Percentiles rank a stretch among this genome's conserved stretches.
Evolutionary conservation across 2,113 vertebrate species (phyloP).

Genomic region (Cyanoderma ruficeps): DNA sequence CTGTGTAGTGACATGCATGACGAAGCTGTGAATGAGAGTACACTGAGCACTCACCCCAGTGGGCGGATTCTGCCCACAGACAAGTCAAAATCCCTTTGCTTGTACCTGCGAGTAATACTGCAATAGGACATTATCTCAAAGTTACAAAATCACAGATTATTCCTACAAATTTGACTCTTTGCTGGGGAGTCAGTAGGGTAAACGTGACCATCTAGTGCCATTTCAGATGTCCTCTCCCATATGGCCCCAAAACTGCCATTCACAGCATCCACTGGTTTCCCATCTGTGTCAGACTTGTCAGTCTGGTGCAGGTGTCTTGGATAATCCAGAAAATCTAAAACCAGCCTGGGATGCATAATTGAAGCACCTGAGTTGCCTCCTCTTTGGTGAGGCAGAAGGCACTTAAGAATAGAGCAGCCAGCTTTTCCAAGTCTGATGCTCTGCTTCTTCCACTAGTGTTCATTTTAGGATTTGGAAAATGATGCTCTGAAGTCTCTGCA

Average conservation of each 20-base stretch:
- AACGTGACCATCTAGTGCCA: background rate
- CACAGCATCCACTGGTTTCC: background rate
- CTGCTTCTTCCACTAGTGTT: background rate
- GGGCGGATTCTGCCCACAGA: rapidly evolving
- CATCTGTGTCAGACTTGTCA: background rate
- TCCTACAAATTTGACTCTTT: background rate
- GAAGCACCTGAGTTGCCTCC: background rate
- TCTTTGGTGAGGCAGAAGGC: rapidly evolving
- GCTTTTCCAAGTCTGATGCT: background rate
- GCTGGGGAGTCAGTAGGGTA: background rate
- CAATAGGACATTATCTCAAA: background rate
- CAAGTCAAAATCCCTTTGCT: background rate
- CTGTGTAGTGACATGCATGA: background rate
- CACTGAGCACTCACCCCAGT: rapidly evolving
- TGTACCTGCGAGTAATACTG: background rate
- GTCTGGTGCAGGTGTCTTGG: rapidly evolving
- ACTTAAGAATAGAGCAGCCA: background rate
- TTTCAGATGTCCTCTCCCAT: background rate
- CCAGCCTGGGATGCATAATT: rapidly evolving
- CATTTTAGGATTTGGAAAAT: background rate
- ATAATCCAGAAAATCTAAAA: background rate
- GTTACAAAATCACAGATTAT: background rate
- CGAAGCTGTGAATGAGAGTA: background rate
- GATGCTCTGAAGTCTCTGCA: background rate
- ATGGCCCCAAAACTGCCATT: background rate